Evolutionary conservation across 2,888 invertebrate genomes (phyloP), one percentile per base, ranked within the genome.

Genomic region (Dioctria rufipes): DNA sequence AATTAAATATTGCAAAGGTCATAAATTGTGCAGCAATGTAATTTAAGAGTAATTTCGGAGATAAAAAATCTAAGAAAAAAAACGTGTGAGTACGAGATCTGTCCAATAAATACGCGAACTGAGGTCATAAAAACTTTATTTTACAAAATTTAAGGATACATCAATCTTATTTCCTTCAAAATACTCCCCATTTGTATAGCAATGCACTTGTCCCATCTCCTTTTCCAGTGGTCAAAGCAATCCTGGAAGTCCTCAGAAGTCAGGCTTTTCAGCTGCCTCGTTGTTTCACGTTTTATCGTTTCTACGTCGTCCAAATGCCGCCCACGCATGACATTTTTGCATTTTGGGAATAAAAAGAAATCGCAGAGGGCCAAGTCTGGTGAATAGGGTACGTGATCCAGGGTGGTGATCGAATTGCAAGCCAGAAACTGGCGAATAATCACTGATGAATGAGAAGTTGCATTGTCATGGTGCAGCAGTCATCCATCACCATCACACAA

Each of bases 61-160:
- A n/a, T n/a, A n/a, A n/a, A n/a, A n/a, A n/a, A n/a, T n/a, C n/a
- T n/a, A n/a, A n/a, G n/a, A n/a, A n/a, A n/a, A n/a, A n/a, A n/a
- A n/a, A n/a, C n/a, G n/a, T n/a, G n/a, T n/a, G n/a, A n/a, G n/a
- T 54, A 54, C 54, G 54, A 11, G 11, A 3, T 54, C 54, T 54
- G 54, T 54, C 9, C 54, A 8, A 54, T 54, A 11, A 54, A 54
- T n/a, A 54, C 54, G 54, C n/a, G 54, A 54, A 54, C 6, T 54
- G 54, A 54, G 54, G 54, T 54, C 54, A 54, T 11, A 54, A 54
- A 54, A 3, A 54, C 54, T 54, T 11, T 54, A 54, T 54, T 54
- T 54, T 11, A 54, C 54, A n/a, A 54, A 54, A 54, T 54, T 6
- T 54, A 54, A n/a, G 11, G 54, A 54, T 54, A 54, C 54, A 54